Conservation (phyloP, 2,113 vertebrate species). For the Vulpes vulpes region DNA sequence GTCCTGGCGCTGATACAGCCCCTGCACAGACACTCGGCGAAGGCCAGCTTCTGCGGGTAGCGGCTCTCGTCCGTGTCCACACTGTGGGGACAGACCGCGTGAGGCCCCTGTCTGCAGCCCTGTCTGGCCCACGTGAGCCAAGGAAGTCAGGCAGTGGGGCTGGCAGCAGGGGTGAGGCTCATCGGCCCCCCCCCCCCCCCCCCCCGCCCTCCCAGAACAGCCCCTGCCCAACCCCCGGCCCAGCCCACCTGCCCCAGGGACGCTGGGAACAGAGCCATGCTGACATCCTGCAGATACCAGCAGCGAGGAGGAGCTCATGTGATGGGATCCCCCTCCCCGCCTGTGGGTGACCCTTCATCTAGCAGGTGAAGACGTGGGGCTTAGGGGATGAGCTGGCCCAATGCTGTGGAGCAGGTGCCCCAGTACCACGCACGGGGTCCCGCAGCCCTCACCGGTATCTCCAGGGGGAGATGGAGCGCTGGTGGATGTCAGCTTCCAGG, state of each 20-base stretch:
- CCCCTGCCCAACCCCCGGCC: neutral
- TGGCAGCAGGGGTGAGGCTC: neutral
- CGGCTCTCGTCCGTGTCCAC: conserved; percentile 80
- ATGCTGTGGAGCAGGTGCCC: fast-evolving
- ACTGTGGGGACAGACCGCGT: conserved; percentile 77
- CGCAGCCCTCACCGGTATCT: conserved; percentile 84
- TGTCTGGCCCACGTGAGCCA: neutral
- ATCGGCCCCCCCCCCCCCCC: fast-evolving
- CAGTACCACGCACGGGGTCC: fast-evolving
- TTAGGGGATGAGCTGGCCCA: neutral
- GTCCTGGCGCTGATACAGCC: conserved; percentile 89
- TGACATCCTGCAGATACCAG: neutral
- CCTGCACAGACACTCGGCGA: conserved; percentile 91
- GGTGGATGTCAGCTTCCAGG: neutral
- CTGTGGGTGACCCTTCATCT: fast-evolving
- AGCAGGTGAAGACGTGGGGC: fast-evolving
- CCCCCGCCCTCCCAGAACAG: neutral
- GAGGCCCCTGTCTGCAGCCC: neutral
- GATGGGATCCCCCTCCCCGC: no score
- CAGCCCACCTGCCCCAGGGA: neutral
- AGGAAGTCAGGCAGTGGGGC: neutral
- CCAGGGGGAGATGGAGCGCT: conserved; percentile 94
- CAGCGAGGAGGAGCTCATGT: neutral
- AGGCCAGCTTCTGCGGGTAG: conserved; percentile 87
- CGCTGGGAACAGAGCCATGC: neutral